A percentile compares a stretch with the other conserved stretches of the same genome.
These are phyloP conservation scores for Drosophila colorata DNA, from an alignment of 2,888 invertebrate genomes.

Conservation along the genomic window DNA sequence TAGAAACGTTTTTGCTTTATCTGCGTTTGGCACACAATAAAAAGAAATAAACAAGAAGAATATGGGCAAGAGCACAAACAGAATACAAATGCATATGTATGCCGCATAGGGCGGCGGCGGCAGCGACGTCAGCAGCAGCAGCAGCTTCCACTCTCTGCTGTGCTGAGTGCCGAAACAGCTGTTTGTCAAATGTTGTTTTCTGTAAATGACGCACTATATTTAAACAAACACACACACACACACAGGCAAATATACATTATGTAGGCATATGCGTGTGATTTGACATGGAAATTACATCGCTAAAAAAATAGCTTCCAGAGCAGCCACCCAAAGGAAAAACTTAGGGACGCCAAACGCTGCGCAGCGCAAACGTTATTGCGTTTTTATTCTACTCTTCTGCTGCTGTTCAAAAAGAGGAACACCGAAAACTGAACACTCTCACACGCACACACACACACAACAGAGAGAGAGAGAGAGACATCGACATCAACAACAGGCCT, in stretches of 20 bases:
- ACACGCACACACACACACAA: not conserved
- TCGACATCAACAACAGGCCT: conserved; percentile 2
- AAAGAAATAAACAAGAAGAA: conserved; percentile 1
- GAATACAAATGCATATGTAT: conserved; percentile 18
- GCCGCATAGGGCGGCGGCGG: conserved; percentile 26
- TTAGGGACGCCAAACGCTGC: conserved; percentile 14
- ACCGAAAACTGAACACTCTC: not conserved
- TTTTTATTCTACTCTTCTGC: conserved; percentile 3
- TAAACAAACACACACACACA: not conserved
- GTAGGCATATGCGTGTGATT: not conserved
- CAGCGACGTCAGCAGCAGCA: conserved; percentile 11
- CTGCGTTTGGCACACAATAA: not conserved
- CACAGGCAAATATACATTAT: not conserved
- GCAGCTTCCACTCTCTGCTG: conserved; percentile 11
- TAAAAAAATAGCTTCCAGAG: not conserved
- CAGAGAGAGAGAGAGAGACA: not conserved
- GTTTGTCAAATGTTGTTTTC: conserved; percentile 40
- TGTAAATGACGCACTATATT: conserved; percentile 23
- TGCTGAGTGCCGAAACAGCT: conserved; percentile 59
- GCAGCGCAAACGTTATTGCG: conserved; percentile 23
- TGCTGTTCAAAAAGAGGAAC: conserved; percentile 1
- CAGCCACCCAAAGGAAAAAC: not conserved
- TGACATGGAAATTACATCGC: not conserved
- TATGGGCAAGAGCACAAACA: conserved; percentile 2
- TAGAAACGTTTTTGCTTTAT: conserved; percentile 4